A percentile compares a stretch with the other conserved stretches of the same genome.
These are phyloP conservation scores for Tanypteryx hageni DNA, from an alignment of 2,888 invertebrate species.

Conservation along the genomic window DNA sequence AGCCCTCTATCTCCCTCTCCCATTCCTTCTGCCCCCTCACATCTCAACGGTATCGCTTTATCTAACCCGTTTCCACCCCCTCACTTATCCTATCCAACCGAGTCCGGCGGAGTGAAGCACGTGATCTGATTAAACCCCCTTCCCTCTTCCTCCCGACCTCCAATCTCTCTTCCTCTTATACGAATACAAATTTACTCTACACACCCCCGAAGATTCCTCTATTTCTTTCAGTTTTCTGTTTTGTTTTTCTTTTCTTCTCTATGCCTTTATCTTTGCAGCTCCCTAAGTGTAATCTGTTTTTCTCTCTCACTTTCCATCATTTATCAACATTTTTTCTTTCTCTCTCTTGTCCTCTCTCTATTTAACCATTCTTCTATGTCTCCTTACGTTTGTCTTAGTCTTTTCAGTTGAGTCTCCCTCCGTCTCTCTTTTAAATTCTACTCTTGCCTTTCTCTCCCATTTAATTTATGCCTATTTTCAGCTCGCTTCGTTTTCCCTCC, in stretches of 20 bases:
- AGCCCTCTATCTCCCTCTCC: neutral
- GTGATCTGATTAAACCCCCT: neutral
- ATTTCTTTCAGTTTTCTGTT: neutral
- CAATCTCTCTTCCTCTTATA: neutral
- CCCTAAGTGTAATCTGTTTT: neutral
- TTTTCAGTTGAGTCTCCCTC: neutral
- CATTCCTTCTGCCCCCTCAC: neutral
- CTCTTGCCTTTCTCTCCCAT: neutral
- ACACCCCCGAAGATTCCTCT: too few relatives aligned
- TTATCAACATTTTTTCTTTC: neutral
- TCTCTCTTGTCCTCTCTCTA: neutral
- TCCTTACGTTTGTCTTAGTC: neutral
- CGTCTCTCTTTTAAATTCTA: neutral
- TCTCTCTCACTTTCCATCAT: neutral
- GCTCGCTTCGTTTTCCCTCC: neutral
- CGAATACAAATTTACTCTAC: too few relatives aligned
- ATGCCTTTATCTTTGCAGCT: neutral
- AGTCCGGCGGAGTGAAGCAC: neutral
- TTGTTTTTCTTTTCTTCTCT: neutral
- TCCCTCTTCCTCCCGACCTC: neutral
- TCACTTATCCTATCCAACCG: neutral
- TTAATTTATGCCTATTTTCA: neutral
- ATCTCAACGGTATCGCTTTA: neutral
- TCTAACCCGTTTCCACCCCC: neutral
- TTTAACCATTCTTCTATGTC: neutral